Conservation (phyloP, 2,797 vertebrate species). For the Podargus strigoides region DNA sequence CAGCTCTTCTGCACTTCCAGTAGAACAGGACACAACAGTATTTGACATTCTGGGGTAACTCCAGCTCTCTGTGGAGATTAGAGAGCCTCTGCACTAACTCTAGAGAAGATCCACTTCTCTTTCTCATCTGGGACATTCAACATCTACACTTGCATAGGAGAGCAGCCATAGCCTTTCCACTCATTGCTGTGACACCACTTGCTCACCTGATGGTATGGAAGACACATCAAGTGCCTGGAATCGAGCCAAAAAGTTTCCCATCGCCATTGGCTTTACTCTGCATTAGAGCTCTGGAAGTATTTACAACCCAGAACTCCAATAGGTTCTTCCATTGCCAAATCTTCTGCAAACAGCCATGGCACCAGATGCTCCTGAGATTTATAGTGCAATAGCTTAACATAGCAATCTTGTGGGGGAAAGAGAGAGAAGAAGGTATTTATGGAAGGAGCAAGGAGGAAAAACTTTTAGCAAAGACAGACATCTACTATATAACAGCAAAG, state of each 20-base stretch:
- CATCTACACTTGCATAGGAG: neutral
- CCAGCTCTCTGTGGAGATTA: neutral
- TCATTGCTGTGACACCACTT: neutral
- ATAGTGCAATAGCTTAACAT: neutral
- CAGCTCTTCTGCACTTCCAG: neutral
- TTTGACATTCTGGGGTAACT: neutral
- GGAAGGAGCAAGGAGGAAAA: neutral
- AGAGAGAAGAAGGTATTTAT: neutral
- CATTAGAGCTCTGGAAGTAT: neutral
- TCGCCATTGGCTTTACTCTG: neutral
- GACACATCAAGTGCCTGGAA: neutral
- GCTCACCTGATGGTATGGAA: fast-evolving
- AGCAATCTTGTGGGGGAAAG: neutral
- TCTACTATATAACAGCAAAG: neutral
- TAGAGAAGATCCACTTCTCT: neutral
- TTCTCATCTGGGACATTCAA: neutral
- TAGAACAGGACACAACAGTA: neutral
- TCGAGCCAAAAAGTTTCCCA: neutral
- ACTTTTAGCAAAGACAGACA: neutral
- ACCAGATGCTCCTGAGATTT: neutral
- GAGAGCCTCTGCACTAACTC: neutral
- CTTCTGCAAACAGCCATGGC: neutral
- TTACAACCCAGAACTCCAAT: neutral
- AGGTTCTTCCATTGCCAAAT: neutral
- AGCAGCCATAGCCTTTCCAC: neutral